Evolutionary conservation across 2,888 invertebrate genomes (phyloP).

Genomic region (Trissolcus brochymenae): DNA sequence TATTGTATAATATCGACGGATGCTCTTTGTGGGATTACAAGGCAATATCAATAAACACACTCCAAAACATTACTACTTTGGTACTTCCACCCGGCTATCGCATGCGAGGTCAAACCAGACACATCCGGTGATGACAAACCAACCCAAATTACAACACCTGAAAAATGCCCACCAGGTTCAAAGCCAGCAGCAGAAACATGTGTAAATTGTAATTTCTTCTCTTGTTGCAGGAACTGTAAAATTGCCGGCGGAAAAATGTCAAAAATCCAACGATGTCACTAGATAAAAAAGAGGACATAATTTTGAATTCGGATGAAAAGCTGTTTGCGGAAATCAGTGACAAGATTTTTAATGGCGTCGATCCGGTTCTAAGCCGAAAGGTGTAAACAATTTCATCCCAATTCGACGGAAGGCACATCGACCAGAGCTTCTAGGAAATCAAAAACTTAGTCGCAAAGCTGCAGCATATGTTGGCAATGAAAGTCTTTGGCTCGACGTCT

Average conservation of each 20-base stretch:
- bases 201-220: not conserved
- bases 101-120: too few species aligned
- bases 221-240: constrained; percentile 82
- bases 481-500: constrained; percentile 85
- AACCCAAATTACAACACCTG: too few species aligned
- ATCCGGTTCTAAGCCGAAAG: constrained; percentile 88
- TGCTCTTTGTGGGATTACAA: too few species aligned
- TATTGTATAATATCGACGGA: too few species aligned
- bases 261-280: constrained; percentile 81
- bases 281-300: constrained; percentile 84
- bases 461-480: constrained; percentile 90
- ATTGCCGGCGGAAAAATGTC: constrained; percentile 91
- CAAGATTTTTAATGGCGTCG: constrained; percentile 94
- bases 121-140: too few species aligned
- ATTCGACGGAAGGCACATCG: constrained; percentile 88
- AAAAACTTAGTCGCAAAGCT: constrained; percentile 93
- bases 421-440: constrained; percentile 95
- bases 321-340: constrained; percentile 91
- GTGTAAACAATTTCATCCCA: constrained; percentile 91
- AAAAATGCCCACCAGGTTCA: too few species aligned
- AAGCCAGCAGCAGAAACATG: too few species aligned
- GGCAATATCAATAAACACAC: too few species aligned
- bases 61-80: too few species aligned
- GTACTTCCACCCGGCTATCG: too few species aligned
- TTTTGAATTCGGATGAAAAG: constrained; percentile 92